phyloP scores from a whole-genome alignment of 2,888 invertebrate species.

The Ecdyonurus torrentis region DNA sequence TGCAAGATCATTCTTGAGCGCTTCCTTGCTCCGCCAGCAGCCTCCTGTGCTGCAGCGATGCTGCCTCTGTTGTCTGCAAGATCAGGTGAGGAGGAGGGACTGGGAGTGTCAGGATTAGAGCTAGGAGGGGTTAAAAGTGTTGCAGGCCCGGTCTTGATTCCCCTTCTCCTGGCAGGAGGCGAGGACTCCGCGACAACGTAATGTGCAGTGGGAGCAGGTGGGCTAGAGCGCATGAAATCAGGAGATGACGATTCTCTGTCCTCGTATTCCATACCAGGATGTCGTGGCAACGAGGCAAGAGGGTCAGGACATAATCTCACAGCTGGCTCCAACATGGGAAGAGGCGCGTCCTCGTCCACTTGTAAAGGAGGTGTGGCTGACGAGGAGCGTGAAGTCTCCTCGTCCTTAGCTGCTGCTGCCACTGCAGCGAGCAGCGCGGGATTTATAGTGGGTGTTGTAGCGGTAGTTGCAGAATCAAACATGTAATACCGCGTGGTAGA shows the following conservation, averaged over 20 bases:
- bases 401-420: neutral
- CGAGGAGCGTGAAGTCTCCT: neutral
- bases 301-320: slow-evolving; percentile 20
- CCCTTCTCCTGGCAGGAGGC: slow-evolving; percentile 4
- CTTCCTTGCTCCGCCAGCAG: slow-evolving; percentile 39
- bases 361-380: neutral
- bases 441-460: slow-evolving; percentile 21
- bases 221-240: neutral
- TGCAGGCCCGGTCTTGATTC: slow-evolving; percentile 4
- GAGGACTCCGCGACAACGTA: slow-evolving; percentile 1
- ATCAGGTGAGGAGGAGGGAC: slow-evolving; percentile 35
- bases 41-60: slow-evolving; percentile 33
- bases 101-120: slow-evolving; percentile 37
- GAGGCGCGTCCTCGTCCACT: neutral
- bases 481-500: neutral
- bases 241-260: neutral
- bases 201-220: neutral
- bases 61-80: slow-evolving; percentile 33
- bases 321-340: slow-evolving; percentile 15
- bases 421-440: neutral
- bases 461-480: slow-evolving; percentile 15
- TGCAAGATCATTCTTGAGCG: slow-evolving; percentile 52
- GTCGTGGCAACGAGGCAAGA: slow-evolving; percentile 15
- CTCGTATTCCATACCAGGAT: neutral
- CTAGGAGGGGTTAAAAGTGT: slow-evolving; percentile 35